These are phyloP conservation scores for Esox lucius DNA, from an alignment of 2,797 vertebrate genomes.

Conservation along the genomic window DNA sequence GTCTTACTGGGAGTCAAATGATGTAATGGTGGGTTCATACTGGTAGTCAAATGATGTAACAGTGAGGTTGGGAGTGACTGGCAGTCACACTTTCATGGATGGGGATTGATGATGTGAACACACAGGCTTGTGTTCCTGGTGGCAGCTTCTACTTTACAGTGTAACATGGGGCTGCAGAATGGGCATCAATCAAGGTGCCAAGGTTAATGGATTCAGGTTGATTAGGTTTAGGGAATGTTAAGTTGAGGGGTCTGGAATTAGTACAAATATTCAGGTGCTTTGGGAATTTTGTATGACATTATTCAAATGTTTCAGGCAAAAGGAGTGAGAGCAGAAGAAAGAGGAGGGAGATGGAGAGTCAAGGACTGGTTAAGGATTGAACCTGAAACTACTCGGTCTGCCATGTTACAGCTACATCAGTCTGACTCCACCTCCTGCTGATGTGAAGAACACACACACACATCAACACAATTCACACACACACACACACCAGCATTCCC, in stretches of 20 bases:
- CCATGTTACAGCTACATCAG: conserved; percentile 2
- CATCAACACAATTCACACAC: conserved; percentile 10
- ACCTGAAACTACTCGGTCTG: not conserved
- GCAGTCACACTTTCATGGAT: not conserved
- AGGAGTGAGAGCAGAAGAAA: not conserved
- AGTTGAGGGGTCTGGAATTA: not conserved
- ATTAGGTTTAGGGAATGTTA: conserved; percentile 1
- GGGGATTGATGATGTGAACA: not conserved
- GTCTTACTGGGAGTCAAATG: too few relatives aligned
- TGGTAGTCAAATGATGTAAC: too few relatives aligned
- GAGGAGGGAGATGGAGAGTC: not conserved
- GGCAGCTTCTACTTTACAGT: not conserved
- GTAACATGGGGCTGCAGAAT: not conserved
- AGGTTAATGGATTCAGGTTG: not conserved
- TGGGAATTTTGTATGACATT: not conserved
- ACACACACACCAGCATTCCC: conserved; percentile 1
- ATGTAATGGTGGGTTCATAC: not conserved
- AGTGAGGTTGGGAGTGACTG: not conserved
- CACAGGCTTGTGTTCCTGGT: not conserved
- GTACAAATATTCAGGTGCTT: not conserved
- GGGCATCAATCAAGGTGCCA: not conserved
- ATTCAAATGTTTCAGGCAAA: not conserved
- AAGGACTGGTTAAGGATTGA: not conserved
- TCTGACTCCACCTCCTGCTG: conserved; percentile 3
- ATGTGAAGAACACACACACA: too few relatives aligned